phyloP scores from a whole-genome alignment of 2,797 vertebrate genomes.

The Cyclura pinguis region DNA sequence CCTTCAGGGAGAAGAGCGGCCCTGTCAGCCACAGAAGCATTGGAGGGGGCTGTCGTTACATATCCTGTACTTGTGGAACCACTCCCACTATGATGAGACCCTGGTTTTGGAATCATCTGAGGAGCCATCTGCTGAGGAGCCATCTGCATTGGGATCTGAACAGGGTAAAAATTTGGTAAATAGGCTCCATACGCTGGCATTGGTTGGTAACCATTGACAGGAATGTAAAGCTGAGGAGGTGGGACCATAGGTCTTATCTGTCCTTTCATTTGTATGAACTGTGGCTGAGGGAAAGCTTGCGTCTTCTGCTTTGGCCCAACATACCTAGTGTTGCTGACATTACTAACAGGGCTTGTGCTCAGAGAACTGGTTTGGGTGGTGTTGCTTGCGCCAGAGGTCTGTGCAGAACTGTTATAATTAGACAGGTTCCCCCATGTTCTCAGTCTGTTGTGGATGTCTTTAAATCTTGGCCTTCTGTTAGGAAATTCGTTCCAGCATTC shows the following conservation, averaged over 20 bases:
- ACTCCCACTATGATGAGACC: slow-evolving; percentile 95
- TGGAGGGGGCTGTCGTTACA: slow-evolving; percentile 93
- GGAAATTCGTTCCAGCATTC: slow-evolving; percentile 97
- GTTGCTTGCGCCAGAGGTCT: slow-evolving; percentile 93
- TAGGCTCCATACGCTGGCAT: slow-evolving; percentile 93
- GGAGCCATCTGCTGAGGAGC: slow-evolving; percentile 91
- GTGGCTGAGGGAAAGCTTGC: slow-evolving; percentile 90
- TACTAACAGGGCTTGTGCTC: slow-evolving; percentile 96
- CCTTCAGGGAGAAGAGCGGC: slow-evolving; percentile 85
- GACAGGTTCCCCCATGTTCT: slow-evolving; percentile 94
- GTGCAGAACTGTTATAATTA: slow-evolving; percentile 92
- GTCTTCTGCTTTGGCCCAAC: slow-evolving; percentile 91
- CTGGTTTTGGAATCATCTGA: slow-evolving; percentile 87
- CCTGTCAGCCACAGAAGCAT: slow-evolving; percentile 86
- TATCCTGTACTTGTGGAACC: slow-evolving; percentile 98
- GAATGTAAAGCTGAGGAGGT: slow-evolving; percentile 94
- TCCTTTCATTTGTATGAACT: slow-evolving; percentile 93
- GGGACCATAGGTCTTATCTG: slow-evolving; percentile 91
- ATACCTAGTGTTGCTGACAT: slow-evolving; percentile 89
- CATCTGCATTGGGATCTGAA: slow-evolving; percentile 95
- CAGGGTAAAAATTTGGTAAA: slow-evolving; percentile 95
- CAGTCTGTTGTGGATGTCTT: slow-evolving; percentile 93
- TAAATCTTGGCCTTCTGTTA: slow-evolving; percentile 92
- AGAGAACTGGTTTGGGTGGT: slow-evolving; percentile 97
- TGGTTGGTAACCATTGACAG: slow-evolving; percentile 96